phyloP scores from a whole-genome alignment of 30 jellyfish, hydroid and myxozoan genomes.

The Hydractinia symbiolongicarpus region DNA sequence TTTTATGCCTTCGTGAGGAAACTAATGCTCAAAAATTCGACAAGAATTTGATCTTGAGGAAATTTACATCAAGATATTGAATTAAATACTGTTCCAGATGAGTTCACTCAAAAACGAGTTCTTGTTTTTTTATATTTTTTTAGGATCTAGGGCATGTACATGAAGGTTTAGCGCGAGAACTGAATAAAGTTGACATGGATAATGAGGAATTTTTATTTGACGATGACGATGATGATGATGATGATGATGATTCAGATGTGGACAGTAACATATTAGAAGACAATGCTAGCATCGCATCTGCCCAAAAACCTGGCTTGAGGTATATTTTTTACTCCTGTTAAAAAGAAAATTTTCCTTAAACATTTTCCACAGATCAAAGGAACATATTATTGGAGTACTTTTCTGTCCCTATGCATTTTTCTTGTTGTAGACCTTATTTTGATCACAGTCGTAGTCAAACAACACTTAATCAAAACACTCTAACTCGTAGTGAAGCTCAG shows the following conservation, averaged over 20 bases:
- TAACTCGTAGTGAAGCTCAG: conserved; percentile 22
- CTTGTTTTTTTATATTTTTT: background rate
- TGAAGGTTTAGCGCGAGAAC: conserved; percentile 16
- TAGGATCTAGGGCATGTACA: conserved; percentile 45
- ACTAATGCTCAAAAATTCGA: too few species aligned
- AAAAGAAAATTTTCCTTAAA: background rate
- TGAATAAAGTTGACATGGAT: background rate
- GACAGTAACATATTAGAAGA: conserved; percentile 52
- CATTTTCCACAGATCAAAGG: background rate
- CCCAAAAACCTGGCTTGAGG: conserved; percentile 78
- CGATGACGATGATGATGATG: conserved; percentile 51
- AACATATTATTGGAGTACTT: background rate
- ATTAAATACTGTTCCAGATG: too few species aligned
- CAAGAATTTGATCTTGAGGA: too few species aligned
- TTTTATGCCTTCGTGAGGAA: too few species aligned
- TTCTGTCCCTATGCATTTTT: background rate
- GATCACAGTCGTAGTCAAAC: conserved; percentile 29
- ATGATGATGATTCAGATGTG: conserved; percentile 78
- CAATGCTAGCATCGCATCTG: conserved; percentile 77
- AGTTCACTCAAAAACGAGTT: too few species aligned
- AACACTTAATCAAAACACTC: background rate
- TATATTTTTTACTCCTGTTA: background rate
- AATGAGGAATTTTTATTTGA: conserved; percentile 29
- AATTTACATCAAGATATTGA: too few species aligned
- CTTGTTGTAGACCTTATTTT: conserved; percentile 20